Evolutionary conservation across 1,140 invertebrate species (phyloP), one percentile per base, ranked within the genome.

Genomic region (Ectropis grisescens): DNA sequence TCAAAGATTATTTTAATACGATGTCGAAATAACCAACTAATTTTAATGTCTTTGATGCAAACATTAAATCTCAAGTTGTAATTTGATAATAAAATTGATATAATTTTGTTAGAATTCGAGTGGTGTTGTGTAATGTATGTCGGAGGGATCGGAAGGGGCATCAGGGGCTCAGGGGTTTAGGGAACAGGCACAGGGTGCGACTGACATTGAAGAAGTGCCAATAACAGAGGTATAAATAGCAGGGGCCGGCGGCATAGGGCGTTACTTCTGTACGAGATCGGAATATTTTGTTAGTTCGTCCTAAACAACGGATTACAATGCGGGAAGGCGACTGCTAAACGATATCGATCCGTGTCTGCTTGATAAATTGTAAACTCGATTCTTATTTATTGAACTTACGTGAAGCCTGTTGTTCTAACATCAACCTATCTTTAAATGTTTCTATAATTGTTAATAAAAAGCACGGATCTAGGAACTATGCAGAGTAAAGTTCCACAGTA

Each of bases 171-270:
- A 50, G 55, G 54, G 75, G 57, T 58, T 54, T 43, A 62, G 62
- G 62, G 72, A 70, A 69, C 57, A 50, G 45, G 50, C 61, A 54
- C 81, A 82, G 79, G 82, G 82, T 83, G 82, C 78, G 75, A 52
- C 71, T 82, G 82, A 83, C 82, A 82, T 81, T 83, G 82, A 83
- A 82, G 80, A 82, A 83, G 79, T 82, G 79, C 74, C 79, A 82
- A 83, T 83, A 83, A 83, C 71, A 67, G 72, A 66, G 76, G 82
- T 80, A 83, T 83, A 83, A 83, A 80, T 81, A 78, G 74, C 52
- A 56, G 64, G 75, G 71, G 64, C 60, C 59, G 60, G 54, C 53
- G 52, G 46, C 50, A 42, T 42, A 74, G 69, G 68, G 68, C 72
- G 79, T 72, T 71, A 80, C 66, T 59, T 59, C 54, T 49, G 58